Evolutionary conservation across 1,140 invertebrate species (phyloP), one percentile per base, ranked within the genome.

Genomic region (Holcopasites calliopsidis): DNA sequence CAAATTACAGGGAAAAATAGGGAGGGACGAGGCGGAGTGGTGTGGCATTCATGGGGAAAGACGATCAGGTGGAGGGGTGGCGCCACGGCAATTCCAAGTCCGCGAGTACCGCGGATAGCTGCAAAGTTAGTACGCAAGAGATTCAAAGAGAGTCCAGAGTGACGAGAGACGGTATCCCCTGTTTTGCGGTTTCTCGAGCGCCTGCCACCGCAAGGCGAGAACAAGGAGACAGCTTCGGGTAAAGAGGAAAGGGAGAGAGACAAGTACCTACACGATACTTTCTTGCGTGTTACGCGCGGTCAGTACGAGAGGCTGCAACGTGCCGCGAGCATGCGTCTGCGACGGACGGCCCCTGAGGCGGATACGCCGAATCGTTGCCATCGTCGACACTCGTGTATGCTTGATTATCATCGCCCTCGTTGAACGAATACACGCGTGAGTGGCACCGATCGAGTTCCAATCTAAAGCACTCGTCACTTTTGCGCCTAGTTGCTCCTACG

Each of bases 1-100:
- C 85, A 90, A 90, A 90, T 90, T 90, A 89, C 86, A 90, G 88
- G 87, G 88, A 88, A 89, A 89, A 89, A 85, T 82, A 70, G 77
- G 82, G 83, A 84, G 77, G 83, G 71, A 79, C 60, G 66, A 84
- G 83, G 76, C 73, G 79, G 73, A 74, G 72, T 82, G 70, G 77
- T 38, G 68, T 55, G 77, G 60, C 81, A 77, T 52, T 66, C 62
- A 60, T 31, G 23, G 58, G 44, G 72, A 62, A 80, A 79, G 76
- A 78, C 40, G 80, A 85, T 74, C 64, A 76, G 73, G 79, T 81
- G 83, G 68, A 85, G 89, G 88, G 90, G 88, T 91, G 90, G 90
- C 90, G 90, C 90, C 89, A 91, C 88, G 76, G 87, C 87, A 87
- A 90, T 90, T 90, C 86, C 89, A 88, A 86, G 88, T 86, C 88